phyloP scores from a whole-genome alignment of 2,113 vertebrate genomes.

The Scomber japonicus region DNA sequence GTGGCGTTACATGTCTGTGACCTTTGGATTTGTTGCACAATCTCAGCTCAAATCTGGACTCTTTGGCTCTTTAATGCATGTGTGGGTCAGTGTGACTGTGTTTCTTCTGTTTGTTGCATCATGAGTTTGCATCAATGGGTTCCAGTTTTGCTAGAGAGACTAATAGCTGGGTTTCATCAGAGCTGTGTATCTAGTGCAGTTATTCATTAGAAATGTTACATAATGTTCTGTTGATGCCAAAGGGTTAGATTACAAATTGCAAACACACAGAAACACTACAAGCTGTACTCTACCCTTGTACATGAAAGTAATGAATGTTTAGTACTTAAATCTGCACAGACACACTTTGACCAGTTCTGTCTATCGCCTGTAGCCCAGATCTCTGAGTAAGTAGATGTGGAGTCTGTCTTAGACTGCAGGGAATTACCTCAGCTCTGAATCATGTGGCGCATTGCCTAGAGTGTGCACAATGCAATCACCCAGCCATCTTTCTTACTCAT shows the following conservation, averaged over 20 bases:
- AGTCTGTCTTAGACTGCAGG: constrained; percentile 60
- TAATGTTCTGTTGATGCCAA: constrained; percentile 12
- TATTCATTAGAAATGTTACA: constrained; percentile 22
- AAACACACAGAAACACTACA: neutral
- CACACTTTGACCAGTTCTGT: constrained; percentile 27
- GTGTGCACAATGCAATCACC: constrained; percentile 74
- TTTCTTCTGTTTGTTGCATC: constrained; percentile 1
- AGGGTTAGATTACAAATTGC: neutral
- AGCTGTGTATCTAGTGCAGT: neutral
- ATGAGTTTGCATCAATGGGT: neutral
- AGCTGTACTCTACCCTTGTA: neutral
- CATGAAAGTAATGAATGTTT: neutral
- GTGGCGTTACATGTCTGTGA: constrained; percentile 50
- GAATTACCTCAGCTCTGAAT: constrained; percentile 82
- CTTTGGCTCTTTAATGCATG: neutral
- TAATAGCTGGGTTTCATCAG: constrained; percentile 14
- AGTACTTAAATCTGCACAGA: constrained; percentile 8
- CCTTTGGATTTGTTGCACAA: constrained; percentile 52
- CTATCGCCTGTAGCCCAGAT: constrained; percentile 57
- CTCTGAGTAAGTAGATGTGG: constrained; percentile 61
- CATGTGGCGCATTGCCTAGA: constrained; percentile 72
- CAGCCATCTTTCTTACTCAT: constrained; percentile 73
- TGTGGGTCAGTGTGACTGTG: neutral
- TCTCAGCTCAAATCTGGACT: neutral
- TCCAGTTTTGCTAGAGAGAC: constrained; percentile 12